A percentile compares a stretch with the other conserved stretches of the same genome.
Conservation (phyloP, 2,888 invertebrate species). For the Pardosa pseudoannulata region DNA sequence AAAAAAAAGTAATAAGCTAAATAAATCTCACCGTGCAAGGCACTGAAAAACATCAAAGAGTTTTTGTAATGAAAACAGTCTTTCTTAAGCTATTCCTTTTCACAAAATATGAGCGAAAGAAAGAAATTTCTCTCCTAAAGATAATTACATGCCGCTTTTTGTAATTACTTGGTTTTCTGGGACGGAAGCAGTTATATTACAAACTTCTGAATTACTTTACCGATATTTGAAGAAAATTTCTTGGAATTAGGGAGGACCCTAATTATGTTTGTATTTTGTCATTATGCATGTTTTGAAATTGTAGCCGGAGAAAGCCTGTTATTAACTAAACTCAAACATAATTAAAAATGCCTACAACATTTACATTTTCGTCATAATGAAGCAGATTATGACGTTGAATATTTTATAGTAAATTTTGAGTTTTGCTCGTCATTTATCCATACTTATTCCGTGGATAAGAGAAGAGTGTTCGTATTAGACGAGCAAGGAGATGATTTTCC, state of each 20-base stretch:
- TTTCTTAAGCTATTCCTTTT: slow-evolving; percentile 1
- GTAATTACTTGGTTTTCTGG: neutral
- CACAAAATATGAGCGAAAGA: neutral
- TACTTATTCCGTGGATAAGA: no score
- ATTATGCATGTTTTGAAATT: neutral
- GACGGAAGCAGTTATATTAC: neutral
- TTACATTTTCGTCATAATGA: neutral
- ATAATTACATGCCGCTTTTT: slow-evolving; percentile 20
- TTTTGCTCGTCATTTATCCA: no score
- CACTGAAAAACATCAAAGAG: neutral
- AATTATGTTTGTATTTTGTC: neutral
- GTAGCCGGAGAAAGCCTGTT: neutral
- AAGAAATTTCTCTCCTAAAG: neutral
- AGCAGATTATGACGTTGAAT: neutral
- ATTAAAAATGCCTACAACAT: neutral
- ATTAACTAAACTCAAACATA: neutral
- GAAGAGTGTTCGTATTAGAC: no score
- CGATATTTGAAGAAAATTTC: slow-evolving; percentile 13
- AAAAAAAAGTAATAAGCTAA: neutral
- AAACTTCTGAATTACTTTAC: slow-evolving; percentile 19
- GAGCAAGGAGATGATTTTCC: no score
- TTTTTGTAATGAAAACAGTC: neutral
- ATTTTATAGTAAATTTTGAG: no score
- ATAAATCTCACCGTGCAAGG: neutral
- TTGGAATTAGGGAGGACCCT: neutral